Percentiles rank a stretch among this genome's conserved stretches.
phyloP scores from a whole-genome alignment of 2,113 vertebrate genomes.

The Ceyx cyanopectus region DNA sequence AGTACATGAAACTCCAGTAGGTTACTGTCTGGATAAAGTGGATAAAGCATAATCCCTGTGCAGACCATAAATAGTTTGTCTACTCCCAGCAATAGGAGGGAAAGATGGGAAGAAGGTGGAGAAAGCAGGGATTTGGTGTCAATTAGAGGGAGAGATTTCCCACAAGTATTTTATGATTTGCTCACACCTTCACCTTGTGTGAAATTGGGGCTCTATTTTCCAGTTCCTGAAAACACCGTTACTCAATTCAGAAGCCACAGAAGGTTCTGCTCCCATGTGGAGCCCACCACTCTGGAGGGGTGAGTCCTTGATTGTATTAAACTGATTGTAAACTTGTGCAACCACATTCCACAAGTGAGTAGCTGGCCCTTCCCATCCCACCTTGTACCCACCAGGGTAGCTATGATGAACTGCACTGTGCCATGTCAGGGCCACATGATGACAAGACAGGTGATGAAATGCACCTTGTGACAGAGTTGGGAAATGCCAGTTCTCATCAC shows the following conservation, averaged over 20 bases:
- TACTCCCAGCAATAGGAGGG: not conserved
- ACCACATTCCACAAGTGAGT: accelerated
- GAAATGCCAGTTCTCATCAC: not conserved
- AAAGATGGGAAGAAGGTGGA: not conserved
- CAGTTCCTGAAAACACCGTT: not conserved
- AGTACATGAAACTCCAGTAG: slow-evolving; percentile 1
- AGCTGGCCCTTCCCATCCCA: not conserved
- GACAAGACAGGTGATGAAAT: not conserved
- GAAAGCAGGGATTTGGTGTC: not conserved
- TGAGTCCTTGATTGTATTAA: not conserved
- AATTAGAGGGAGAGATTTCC: not conserved
- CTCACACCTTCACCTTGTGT: not conserved
- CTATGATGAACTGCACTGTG: accelerated
- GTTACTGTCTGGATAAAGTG: slow-evolving; percentile 6
- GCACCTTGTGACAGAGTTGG: not conserved
- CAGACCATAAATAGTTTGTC: not conserved
- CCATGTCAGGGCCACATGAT: accelerated
- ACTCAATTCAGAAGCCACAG: not conserved
- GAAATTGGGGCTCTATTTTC: not conserved
- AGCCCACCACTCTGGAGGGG: accelerated
- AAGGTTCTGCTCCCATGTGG: accelerated
- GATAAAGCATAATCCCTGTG: slow-evolving; percentile 17
- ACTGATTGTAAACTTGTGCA: not conserved
- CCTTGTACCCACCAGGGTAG: not conserved
- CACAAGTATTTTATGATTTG: not conserved